Evolutionary conservation across 2,113 vertebrate species (phyloP).

Genomic region (Mirounga angustirostris): DNA sequence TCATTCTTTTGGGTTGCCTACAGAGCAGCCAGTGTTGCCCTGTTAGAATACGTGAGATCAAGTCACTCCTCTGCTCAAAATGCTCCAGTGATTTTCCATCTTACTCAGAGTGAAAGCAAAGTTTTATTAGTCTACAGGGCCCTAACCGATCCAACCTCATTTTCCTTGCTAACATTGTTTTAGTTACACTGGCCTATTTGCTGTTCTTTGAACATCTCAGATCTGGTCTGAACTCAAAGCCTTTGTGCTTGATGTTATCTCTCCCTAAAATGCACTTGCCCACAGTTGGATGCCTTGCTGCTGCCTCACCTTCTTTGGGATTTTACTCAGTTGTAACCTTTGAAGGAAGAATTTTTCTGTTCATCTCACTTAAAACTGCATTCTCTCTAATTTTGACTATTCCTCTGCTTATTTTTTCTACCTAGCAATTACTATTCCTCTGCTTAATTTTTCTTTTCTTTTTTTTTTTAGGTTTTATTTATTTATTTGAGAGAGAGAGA

Average conservation of each 20-base stretch:
- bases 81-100: not conserved
- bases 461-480: too few species aligned
- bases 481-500: too few species aligned
- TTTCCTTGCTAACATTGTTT: not conserved
- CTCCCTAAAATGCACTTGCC: not conserved
- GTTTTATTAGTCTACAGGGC: not conserved
- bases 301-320: not conserved
- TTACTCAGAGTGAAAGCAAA: conserved; percentile 14
- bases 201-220: not conserved
- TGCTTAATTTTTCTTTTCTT: not conserved
- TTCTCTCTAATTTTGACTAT: not conserved
- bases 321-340: not conserved
- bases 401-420: not conserved
- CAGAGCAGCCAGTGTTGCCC: not conserved
- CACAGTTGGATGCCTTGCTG: not conserved
- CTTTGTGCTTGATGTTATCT: not conserved
- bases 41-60: not conserved
- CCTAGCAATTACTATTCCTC: not conserved
- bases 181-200: not conserved
- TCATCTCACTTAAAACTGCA: conserved; percentile 1
- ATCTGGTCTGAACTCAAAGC: not conserved
- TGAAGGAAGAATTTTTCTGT: not conserved
- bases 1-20: not conserved
- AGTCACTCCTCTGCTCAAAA: not conserved
- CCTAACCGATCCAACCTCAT: not conserved